Conservation (phyloP, 2,797 vertebrate genomes). For the Lemur catta region DNA sequence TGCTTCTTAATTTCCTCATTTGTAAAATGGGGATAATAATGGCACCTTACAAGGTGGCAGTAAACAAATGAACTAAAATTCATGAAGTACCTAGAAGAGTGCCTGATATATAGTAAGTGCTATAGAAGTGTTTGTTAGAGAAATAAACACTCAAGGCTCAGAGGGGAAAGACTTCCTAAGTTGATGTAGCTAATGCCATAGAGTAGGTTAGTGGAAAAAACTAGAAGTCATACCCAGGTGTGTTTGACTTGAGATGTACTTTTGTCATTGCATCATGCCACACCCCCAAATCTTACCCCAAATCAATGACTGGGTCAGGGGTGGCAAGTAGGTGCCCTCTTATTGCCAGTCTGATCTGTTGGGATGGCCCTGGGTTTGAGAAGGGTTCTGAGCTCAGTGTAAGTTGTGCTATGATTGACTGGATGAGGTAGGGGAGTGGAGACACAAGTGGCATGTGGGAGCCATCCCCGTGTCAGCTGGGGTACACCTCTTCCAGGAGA, state of each 20-base stretch:
- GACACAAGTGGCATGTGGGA: accelerated
- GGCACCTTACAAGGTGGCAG: no score
- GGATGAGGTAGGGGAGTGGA: background rate
- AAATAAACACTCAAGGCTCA: background rate
- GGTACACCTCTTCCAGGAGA: background rate
- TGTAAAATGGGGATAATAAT: background rate
- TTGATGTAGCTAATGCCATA: background rate
- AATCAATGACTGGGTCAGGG: background rate
- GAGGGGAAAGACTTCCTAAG: background rate
- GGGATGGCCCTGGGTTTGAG: background rate
- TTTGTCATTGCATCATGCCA: background rate
- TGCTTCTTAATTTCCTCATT: background rate
- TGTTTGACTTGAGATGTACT: background rate
- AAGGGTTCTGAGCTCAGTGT: background rate
- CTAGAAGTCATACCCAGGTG: background rate
- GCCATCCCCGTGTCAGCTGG: background rate
- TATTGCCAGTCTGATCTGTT: background rate
- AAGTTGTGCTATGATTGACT: accelerated
- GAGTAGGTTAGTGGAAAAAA: background rate
- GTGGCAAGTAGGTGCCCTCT: no score
- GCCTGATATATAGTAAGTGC: background rate
- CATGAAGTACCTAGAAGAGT: background rate
- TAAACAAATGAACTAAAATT: background rate
- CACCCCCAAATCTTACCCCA: background rate
- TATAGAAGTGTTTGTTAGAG: background rate